A percentile compares a stretch with the other conserved stretches of the same genome.
Conservation (phyloP, 2,797 vertebrate genomes). For the Anguilla pacifica region DNA sequence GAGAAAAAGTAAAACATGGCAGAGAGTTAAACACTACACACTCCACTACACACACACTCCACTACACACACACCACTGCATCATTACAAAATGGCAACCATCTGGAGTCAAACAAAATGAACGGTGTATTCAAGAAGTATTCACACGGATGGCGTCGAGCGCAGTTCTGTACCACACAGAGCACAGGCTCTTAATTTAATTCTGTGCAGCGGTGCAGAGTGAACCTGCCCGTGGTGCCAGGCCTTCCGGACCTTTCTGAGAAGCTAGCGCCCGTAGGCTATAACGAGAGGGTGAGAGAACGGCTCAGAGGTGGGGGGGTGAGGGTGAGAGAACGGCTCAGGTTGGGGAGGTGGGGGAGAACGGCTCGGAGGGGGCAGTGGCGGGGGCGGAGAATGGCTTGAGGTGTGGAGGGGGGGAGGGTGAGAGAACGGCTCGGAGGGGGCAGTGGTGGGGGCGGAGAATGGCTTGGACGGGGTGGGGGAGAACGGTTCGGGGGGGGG, state of each 20-base stretch:
- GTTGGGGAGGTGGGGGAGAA: too few relatives aligned
- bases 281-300: too few relatives aligned
- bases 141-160: not conserved
- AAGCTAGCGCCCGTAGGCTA: not conserved
- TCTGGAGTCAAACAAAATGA: not conserved
- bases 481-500: not conserved
- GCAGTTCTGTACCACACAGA: not conserved
- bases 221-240: not conserved
- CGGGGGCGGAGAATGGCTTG: too few relatives aligned
- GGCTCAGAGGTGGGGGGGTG: too few relatives aligned
- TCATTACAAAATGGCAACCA: not conserved
- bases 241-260: not conserved
- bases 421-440: not conserved
- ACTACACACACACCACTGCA: not conserved
- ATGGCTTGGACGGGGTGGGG: too few relatives aligned
- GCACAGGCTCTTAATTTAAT: not conserved
- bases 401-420: too few relatives aligned
- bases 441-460: too few relatives aligned
- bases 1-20: not conserved
- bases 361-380: too few relatives aligned
- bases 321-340: too few relatives aligned
- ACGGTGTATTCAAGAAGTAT: not conserved
- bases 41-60: too few relatives aligned
- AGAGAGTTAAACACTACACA: not conserved
- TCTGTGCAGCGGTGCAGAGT: not conserved